A percentile compares a stretch with the other conserved stretches of the same genome.
Evolutionary conservation across 2,113 vertebrate species (phyloP).

Genomic region (Opisthocomus hoazin): DNA sequence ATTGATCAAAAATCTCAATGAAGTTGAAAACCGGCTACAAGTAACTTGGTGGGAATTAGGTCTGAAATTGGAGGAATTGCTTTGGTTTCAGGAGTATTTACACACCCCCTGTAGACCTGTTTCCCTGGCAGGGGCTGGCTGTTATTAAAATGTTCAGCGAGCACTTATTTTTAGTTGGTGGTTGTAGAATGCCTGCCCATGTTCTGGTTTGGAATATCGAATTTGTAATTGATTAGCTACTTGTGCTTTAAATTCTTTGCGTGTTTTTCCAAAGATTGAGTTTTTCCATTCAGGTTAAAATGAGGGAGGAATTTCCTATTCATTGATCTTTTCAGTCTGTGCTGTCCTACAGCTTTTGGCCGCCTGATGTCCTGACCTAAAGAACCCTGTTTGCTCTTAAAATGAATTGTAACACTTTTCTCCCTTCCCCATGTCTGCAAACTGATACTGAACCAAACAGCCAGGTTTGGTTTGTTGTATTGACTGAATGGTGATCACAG

Average conservation of each 20-base stretch:
- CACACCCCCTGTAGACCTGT: accelerated
- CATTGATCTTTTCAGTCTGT: background rate
- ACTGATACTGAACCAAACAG: background rate
- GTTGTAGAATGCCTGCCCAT: background rate
- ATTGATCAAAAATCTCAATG: accelerated
- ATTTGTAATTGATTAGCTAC: background rate
- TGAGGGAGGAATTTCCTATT: background rate
- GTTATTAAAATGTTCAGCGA: background rate
- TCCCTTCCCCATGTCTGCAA: background rate
- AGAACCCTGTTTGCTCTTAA: background rate
- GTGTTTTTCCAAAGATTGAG: background rate
- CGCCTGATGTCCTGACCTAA: background rate
- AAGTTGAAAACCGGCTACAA: background rate
- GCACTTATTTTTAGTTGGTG: background rate
- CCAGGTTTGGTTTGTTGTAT: background rate
- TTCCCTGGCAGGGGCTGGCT: no score
- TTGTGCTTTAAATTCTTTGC: background rate
- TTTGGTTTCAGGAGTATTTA: background rate
- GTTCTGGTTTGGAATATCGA: background rate
- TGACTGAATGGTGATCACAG: background rate
- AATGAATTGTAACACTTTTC: background rate
- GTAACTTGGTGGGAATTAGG: no score
- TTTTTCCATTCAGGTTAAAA: background rate
- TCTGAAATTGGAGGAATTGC: background rate
- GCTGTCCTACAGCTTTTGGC: background rate